Percentiles rank a stretch among this genome's conserved stretches.
These are phyloP conservation scores for Planococcus citri DNA, from an alignment of 1,140 invertebrate genomes.

Conservation along the genomic window DNA sequence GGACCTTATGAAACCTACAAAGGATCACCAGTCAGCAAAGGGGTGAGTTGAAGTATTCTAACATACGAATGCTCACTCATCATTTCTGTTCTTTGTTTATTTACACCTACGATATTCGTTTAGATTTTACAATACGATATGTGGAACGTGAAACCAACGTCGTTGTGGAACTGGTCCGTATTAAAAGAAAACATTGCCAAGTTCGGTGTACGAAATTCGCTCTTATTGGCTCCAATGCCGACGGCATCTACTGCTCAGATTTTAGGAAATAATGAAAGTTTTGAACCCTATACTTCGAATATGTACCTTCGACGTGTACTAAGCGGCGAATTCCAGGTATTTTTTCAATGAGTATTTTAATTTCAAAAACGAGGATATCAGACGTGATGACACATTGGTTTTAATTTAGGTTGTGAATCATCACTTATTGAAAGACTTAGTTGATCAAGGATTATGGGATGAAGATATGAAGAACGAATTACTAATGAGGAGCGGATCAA, in stretches of 20 bases:
- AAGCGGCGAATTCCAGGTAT: conserved; percentile 49
- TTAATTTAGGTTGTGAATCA: conserved; percentile 84
- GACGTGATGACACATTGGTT: background rate
- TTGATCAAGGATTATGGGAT: conserved; percentile 81
- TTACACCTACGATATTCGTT: conserved; percentile 25
- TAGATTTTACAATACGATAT: conserved; percentile 91
- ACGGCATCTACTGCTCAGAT: conserved; percentile 99
- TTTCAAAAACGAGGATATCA: background rate
- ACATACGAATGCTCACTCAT: background rate
- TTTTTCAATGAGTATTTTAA: conserved; percentile 3
- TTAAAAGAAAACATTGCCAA: conserved; percentile 79
- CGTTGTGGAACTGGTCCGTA: conserved; percentile 77
- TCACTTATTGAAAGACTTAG: conserved; percentile 86
- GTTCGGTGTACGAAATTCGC: conserved; percentile 86
- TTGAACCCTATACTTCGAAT: conserved; percentile 97
- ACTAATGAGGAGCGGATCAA: conserved; percentile 81
- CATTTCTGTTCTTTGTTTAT: background rate
- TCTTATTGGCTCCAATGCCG: conserved; percentile 95
- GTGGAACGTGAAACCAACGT: conserved; percentile 84
- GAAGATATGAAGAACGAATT: conserved; percentile 94
- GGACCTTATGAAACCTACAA: conserved; percentile 85
- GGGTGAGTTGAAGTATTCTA: conserved; percentile 32
- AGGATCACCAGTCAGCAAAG: conserved; percentile 86
- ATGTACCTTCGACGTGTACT: conserved; percentile 84
- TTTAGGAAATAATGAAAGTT: conserved; percentile 95